Conservation (phyloP, 2,797 vertebrate species). For the Hafferia zeledoni region DNA sequence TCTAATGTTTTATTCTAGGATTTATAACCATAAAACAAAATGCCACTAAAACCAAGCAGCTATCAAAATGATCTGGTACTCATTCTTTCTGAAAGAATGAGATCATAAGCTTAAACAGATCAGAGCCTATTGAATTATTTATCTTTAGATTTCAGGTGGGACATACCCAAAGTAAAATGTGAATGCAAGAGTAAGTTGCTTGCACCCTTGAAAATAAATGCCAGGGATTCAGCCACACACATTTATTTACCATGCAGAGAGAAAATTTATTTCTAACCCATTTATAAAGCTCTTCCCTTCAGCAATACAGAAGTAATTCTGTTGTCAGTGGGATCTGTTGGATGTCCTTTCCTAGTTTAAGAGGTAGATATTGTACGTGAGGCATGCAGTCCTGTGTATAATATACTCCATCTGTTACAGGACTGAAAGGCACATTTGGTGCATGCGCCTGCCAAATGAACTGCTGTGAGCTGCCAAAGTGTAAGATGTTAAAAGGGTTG, state of each 20-base stretch:
- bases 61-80: background rate
- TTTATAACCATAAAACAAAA: background rate
- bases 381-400: constrained; percentile 44
- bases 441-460: constrained; percentile 59
- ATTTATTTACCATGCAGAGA: background rate
- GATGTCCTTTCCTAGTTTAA: constrained; percentile 35
- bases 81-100: background rate
- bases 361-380: constrained; percentile 41
- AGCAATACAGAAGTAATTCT: background rate
- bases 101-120: background rate
- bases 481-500: constrained; percentile 39
- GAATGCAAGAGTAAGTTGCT: background rate
- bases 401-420: constrained; percentile 65
- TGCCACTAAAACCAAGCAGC: background rate
- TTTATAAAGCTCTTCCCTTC: background rate
- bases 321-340: constrained; percentile 11
- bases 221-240: background rate
- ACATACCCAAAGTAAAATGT: background rate
- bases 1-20: background rate
- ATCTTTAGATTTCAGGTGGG: background rate
- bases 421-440: constrained; percentile 69
- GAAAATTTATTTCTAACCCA: background rate
- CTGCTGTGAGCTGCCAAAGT: constrained; percentile 60
- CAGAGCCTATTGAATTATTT: background rate
- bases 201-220: background rate